Evolutionary conservation across 1,140 invertebrate species (phyloP), one percentile per base, ranked within the genome.

Genomic region (Drosophila novamexicana): DNA sequence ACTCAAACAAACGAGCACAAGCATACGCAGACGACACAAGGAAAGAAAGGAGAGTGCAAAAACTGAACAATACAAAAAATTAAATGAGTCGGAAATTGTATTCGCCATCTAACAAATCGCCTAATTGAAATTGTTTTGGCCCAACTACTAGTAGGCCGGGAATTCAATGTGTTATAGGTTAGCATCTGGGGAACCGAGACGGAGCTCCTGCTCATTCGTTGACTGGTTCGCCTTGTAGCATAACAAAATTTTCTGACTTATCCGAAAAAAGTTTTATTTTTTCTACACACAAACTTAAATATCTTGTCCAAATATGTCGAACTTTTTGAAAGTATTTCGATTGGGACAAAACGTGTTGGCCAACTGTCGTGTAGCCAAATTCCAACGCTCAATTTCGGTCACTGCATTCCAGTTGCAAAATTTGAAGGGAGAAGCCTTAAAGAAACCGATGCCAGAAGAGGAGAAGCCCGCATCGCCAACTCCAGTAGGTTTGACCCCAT

Each of bases 211-310:
- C 32, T 68, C 56, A 59, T 68, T 73, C 34, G 40, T 53, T 45
- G 54, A 53, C 54, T 42, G 45, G 12, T 54, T 72, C 14, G 39
- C 37, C 36, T 44, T 40, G 63, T 53, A 59, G 36, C 54, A 54
- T 7, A n/a, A 67, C 49, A 39, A 61, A 73, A 68, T 73, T 73
- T 39, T 34, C 36, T 37, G 4, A 42, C 32, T 42, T 44, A 47
- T 47, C 16, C 10, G 16, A 59, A 50, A 58, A 65, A 65, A 47
- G 3, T 16, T 32, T 29, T 29, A 29, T 29, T 37, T 37, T 14
- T 59, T 16, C 8, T 39, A 18, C 3, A 37, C 29, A 14, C 14
- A 59, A 29, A 16, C 14, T 42, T 64, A 7, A 37, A 63, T 57
- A 49, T 44, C 22, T 14, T 54, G 12, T 29, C 10, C 2, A 37